Conservation (phyloP, 2,888 invertebrate species). For the Drosophila greeni region DNA sequence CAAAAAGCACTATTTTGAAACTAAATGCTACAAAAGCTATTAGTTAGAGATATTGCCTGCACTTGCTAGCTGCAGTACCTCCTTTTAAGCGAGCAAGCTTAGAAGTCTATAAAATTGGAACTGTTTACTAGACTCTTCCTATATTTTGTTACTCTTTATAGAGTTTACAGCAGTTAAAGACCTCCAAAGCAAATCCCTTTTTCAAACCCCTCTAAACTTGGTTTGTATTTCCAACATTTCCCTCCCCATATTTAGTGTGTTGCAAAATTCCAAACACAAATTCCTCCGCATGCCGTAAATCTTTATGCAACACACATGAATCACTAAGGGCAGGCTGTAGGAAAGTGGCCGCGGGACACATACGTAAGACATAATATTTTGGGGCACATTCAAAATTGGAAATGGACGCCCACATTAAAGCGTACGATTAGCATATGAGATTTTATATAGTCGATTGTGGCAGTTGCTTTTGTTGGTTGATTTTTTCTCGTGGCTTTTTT, state of each 20-base stretch:
- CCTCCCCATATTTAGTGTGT: neutral
- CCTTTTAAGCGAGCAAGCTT: neutral
- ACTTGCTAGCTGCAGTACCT: neutral
- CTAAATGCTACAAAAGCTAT: slow-evolving; percentile 2
- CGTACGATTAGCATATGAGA: slow-evolving; percentile 46
- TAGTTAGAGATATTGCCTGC: neutral
- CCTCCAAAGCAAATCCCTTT: too few relatives aligned
- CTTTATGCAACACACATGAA: slow-evolving; percentile 35
- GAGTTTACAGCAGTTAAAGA: neutral
- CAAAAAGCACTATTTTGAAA: neutral
- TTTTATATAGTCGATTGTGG: slow-evolving; percentile 41
- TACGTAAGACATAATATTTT: slow-evolving; percentile 15
- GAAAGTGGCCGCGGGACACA: slow-evolving; percentile 10
- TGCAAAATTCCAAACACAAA: slow-evolving; percentile 13
- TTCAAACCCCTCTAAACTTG: neutral
- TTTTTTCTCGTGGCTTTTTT: slow-evolving; percentile 9
- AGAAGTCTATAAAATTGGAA: neutral
- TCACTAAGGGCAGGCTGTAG: slow-evolving; percentile 28
- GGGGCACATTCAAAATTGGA: slow-evolving; percentile 22
- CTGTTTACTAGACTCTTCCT: neutral
- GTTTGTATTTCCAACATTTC: neutral
- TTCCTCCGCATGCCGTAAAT: slow-evolving; percentile 8
- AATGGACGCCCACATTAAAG: slow-evolving; percentile 43
- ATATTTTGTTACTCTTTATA: neutral
- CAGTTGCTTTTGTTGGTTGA: slow-evolving; percentile 15